Percentiles rank a stretch among this genome's conserved stretches.
Evolutionary conservation across 1,140 invertebrate genomes (phyloP).

Genomic region (Bathynomus jamesi): DNA sequence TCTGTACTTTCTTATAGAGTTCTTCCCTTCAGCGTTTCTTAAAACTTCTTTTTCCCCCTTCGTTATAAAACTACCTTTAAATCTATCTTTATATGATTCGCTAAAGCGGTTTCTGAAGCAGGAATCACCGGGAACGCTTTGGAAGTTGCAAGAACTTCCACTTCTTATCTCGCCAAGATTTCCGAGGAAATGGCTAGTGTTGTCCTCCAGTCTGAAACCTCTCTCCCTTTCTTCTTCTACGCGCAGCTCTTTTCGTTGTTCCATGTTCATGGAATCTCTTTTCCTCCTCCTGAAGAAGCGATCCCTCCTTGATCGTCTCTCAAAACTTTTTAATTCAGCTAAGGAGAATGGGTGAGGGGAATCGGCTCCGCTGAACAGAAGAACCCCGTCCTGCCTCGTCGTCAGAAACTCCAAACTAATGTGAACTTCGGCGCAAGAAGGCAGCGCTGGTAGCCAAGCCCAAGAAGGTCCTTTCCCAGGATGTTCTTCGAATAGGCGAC

Average conservation of each 20-base stretch:
- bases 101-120: not conserved
- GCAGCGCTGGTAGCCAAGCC: conserved; percentile 17
- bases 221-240: not conserved
- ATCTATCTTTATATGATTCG: not conserved
- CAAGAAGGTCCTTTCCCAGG: not conserved
- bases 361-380: conserved; percentile 17
- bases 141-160: not conserved
- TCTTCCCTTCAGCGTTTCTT: not conserved
- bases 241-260: not conserved
- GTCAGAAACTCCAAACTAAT: conserved; percentile 19
- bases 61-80: too few species aligned
- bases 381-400: not conserved
- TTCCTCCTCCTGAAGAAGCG: not conserved
- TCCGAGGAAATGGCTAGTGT: not conserved
- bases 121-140: not conserved
- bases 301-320: not conserved
- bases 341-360: not conserved
- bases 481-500: not conserved
- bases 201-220: not conserved
- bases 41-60: not conserved
- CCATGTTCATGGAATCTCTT: not conserved
- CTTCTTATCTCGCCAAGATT: not conserved
- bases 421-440: conserved; percentile 21
- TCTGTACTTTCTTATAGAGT: not conserved
- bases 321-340: not conserved